Evolutionary conservation across 92 coral and sea anemone genomes (phyloP), one percentile per base, ranked within the genome.

Genomic region (Palythoa grandis): DNA sequence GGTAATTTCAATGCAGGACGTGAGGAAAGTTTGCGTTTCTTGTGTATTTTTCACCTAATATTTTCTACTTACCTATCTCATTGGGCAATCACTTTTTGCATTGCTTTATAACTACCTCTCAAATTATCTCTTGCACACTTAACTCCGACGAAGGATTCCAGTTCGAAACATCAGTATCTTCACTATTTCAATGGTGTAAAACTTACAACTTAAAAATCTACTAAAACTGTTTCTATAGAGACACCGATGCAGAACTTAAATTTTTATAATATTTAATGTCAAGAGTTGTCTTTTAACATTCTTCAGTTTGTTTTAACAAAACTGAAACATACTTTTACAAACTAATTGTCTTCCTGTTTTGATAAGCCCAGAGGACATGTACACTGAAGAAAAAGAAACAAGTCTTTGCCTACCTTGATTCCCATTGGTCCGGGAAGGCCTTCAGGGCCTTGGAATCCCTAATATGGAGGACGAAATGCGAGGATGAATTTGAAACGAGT

Each of bases 391-490:
- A 43, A 43, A 8, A 43, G 50, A 3, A 43, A 43, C 5, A 43
- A 3, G 8, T 43, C 0, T 43, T 43, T 43, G 50, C 50, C 9
- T 67, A 94, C 98, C 98, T 96, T 94, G 22, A 43, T 24, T 50
- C 98, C 98, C 88, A 88, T 94, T 53, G 91, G 95, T 22, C 98
- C 98, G 8, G 90, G 91, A 40, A 93, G 90, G 29, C 98, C 98
- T 89, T 94, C 98, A 3, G 86, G 88, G 23, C 98, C 98, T 91
- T 89, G 95, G 72, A 88, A 93, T 14, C 98, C 98, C 98, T 96
- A 83, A 39, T 77, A 78, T 35, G 25, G 56, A 3, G 2, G 73
- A 63, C 9, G 23, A 61, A 16, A 19, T 16, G 23, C 50, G 68
- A 16, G 4, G 3, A 16, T 61, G 68, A 61, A 61, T 16, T 61